phyloP scores from a whole-genome alignment of 2,888 invertebrate species.

The Notodonta dromedarius region DNA sequence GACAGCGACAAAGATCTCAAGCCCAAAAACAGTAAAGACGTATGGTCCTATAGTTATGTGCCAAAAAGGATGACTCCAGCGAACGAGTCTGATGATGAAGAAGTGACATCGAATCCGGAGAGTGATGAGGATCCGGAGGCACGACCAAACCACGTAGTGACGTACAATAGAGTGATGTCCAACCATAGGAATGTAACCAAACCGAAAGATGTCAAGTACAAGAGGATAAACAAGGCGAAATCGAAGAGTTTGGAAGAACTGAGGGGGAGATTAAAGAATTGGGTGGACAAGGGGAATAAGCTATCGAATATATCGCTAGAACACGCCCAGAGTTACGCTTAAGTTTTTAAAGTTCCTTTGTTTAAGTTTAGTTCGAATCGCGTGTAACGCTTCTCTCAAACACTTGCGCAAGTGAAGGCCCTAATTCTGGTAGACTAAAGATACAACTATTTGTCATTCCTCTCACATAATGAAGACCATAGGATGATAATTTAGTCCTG shows the following conservation, averaged over 20 bases:
- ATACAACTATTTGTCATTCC: not conserved
- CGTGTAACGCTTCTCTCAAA: constrained; percentile 6
- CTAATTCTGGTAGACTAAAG: constrained; percentile 1
- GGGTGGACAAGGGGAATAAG: constrained; percentile 92
- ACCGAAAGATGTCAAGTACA: constrained; percentile 96
- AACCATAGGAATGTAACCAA: constrained; percentile 95
- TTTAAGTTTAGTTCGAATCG: constrained; percentile 30
- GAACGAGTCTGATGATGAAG: constrained; percentile 75
- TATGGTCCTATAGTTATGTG: constrained; percentile 81
- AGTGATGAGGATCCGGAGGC: constrained; percentile 74
- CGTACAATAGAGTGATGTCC: constrained; percentile 94
- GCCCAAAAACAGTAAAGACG: constrained; percentile 57
- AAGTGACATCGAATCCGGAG: constrained; percentile 71
- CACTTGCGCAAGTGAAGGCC: constrained; percentile 5
- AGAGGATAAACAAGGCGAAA: constrained; percentile 95
- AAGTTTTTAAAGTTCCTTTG: constrained; percentile 66
- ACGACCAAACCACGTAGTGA: constrained; percentile 86
- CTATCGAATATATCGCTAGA: constrained; percentile 87
- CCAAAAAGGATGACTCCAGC: constrained; percentile 78
- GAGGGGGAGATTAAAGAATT: constrained; percentile 91
- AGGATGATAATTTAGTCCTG: not conserved
- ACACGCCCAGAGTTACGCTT: constrained; percentile 87
- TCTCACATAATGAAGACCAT: not conserved
- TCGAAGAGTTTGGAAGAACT: constrained; percentile 94
- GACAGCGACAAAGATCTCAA: constrained; percentile 72